Conservation (phyloP, 2,113 vertebrate species). For the Mohoua ochrocephala region DNA sequence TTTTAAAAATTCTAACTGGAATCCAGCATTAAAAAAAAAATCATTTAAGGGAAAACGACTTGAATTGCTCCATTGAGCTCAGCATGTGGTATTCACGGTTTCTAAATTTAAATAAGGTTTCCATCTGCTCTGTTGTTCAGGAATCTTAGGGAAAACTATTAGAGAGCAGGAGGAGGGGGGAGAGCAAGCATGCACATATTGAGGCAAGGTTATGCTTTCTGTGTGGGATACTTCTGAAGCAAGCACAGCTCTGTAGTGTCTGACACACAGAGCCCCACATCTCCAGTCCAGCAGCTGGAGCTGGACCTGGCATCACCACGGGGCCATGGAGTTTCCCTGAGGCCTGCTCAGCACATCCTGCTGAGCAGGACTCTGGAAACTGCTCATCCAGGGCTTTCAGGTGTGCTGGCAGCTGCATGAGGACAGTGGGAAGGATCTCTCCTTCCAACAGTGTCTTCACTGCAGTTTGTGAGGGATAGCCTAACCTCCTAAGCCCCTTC, state of each 20-base stretch:
- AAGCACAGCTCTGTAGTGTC: not conserved
- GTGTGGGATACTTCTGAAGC: not conserved
- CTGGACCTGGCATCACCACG: not conserved
- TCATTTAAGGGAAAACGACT: constrained; percentile 32
- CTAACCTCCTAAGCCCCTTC: not conserved
- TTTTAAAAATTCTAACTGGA: not conserved
- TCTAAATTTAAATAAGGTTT: constrained; percentile 70
- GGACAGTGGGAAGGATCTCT: not conserved
- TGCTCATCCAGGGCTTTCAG: not conserved
- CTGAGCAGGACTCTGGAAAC: not conserved
- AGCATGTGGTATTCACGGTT: constrained; percentile 37
- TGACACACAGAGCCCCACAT: not conserved
- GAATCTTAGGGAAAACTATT: constrained; percentile 4
- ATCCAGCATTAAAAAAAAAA: constrained; percentile 15
- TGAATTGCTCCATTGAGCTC: constrained; percentile 64
- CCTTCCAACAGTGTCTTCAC: not conserved
- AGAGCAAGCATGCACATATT: not conserved
- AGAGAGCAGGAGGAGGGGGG: not conserved
- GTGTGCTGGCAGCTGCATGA: not conserved
- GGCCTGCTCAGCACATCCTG: not conserved
- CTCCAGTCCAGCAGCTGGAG: not conserved
- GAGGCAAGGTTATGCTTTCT: not conserved
- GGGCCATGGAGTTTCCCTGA: accelerated
- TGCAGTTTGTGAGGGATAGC: not conserved
- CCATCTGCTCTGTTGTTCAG: constrained; percentile 60